These are phyloP conservation scores for Mesorhabditis sp. DNA, from an alignment of 2,888 invertebrate genomes.

Conservation along the genomic window DNA sequence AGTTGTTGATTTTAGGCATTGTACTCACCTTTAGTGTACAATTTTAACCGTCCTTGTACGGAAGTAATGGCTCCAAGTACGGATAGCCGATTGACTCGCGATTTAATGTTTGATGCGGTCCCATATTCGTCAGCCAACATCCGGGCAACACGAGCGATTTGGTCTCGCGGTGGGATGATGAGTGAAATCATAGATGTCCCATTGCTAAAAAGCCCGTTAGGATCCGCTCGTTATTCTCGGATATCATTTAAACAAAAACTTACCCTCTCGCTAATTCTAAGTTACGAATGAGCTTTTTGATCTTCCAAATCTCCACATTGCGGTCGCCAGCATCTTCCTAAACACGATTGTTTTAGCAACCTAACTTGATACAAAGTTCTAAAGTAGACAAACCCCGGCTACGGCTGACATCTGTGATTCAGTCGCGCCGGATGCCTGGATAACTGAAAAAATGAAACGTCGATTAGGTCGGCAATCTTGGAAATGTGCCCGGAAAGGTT, in stretches of 20 bases:
- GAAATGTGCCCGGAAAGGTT: too few species aligned
- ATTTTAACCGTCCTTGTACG: conserved; percentile 95
- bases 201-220: conserved; percentile 71
- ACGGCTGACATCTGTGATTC: not conserved
- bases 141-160: conserved; percentile 98
- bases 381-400: not conserved
- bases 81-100: conserved; percentile 93
- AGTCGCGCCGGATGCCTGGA: too few species aligned
- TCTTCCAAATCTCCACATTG: conserved; percentile 99
- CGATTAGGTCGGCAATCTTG: too few species aligned
- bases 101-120: conserved; percentile 98
- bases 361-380: not conserved
- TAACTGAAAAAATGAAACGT: too few species aligned
- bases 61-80: conserved; percentile 99
- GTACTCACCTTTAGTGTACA: conserved; percentile 93
- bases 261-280: conserved; percentile 98
- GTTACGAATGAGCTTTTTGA: conserved; percentile 98
- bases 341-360: not conserved
- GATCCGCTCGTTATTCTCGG: not conserved
- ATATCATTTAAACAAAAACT: conserved; percentile 61
- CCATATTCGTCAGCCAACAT: conserved; percentile 99
- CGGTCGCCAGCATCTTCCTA: conserved; percentile 71
- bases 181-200: conserved; percentile 99
- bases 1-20: not conserved
- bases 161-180: conserved; percentile 99